Base-by-base conservation (phyloP, 1,140 invertebrate genomes). In the Ceratoteleas bidentatus region DNA sequence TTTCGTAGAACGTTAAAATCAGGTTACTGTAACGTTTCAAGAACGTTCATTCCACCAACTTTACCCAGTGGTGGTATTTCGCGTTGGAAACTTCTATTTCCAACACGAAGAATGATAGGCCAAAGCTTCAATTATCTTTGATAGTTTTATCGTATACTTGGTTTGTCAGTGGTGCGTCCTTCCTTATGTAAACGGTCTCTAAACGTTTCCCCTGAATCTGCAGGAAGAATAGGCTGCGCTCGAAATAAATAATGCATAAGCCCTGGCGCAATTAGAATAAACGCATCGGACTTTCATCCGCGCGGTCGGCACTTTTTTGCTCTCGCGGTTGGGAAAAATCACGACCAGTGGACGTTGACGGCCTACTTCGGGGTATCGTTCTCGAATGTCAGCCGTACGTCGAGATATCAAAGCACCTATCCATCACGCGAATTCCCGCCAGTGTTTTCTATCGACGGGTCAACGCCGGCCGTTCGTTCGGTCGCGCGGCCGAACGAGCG, bases 291-390 rank as follows among this genome's bases (percentile, higher is more conserved):
- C 76, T 73, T 78, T 70, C 66, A 78, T 78, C 32, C 52, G 52
- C 13, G 24, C 11, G 40, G 65, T 40, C 10, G 40, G 32, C 49
- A 38, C 6, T 72, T 79, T 79, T 79, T 79, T 34, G 24, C 60
- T 62, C 54, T 56, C 53, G 53, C 49, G 10, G 45, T 16, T 40
- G 52, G 49, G 38, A 79, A 79, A 73, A 79, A 72, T 79, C 56
- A 66, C 62, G 34, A 61, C 50, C 68, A 79, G 68, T 73, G 47
- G 62, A 79, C 76, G 53, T 79, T 79, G 68, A 79, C 76, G 76
- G 61, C 76, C 76, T 79, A 79, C 76, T 66, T 79, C 62, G 56
- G 15, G 50, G 40, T 79, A 79, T 79, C 68, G 14, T 79, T 73
- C 76, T 79, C 68, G 50, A 79, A 73, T 79, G 68, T 79, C 76